These are phyloP conservation scores for Acrobasis consociella DNA, from an alignment of 2,888 invertebrate species.

Conservation along the genomic window DNA sequence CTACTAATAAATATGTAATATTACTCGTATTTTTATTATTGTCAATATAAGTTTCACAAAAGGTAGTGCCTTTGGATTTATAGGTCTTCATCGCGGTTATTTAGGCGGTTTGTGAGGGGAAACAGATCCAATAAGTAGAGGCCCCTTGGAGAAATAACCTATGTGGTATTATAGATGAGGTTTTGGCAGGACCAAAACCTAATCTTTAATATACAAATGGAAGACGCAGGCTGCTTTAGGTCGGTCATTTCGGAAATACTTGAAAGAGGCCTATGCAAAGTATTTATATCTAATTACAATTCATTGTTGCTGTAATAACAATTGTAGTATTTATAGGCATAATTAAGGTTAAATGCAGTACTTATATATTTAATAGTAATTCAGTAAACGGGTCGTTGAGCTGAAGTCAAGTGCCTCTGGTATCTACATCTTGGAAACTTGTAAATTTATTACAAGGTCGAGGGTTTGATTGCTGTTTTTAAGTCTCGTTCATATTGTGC, in stretches of 20 bases:
- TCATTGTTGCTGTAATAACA: not conserved
- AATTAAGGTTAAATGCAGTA: slow-evolving; percentile 13
- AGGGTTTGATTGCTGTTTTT: slow-evolving; percentile 1
- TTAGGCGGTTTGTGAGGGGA: too few relatives aligned
- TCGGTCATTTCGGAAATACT: too few relatives aligned
- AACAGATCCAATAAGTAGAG: too few relatives aligned
- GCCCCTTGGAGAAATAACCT: too few relatives aligned
- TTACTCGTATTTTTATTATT: too few relatives aligned
- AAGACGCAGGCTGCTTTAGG: not conserved
- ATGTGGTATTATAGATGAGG: too few relatives aligned
- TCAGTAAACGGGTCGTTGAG: slow-evolving; percentile 11
- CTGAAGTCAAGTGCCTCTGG: slow-evolving; percentile 13
- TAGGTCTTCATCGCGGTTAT: too few relatives aligned
- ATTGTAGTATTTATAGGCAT: not conserved
- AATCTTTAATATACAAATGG: not conserved
- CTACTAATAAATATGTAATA: too few relatives aligned
- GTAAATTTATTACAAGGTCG: slow-evolving; percentile 16
- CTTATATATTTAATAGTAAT: not conserved
- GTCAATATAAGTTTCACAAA: too few relatives aligned
- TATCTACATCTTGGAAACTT: slow-evolving; percentile 7
- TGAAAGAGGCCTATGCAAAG: too few relatives aligned
- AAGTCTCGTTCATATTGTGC: not conserved
- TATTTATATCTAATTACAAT: not conserved
- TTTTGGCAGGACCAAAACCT: too few relatives aligned
- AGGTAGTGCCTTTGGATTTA: too few relatives aligned